A percentile compares a stretch with the other conserved stretches of the same genome.
Evolutionary conservation across 2,113 vertebrate species (phyloP).

Genomic region (Gasterosteus aculeatus): DNA sequence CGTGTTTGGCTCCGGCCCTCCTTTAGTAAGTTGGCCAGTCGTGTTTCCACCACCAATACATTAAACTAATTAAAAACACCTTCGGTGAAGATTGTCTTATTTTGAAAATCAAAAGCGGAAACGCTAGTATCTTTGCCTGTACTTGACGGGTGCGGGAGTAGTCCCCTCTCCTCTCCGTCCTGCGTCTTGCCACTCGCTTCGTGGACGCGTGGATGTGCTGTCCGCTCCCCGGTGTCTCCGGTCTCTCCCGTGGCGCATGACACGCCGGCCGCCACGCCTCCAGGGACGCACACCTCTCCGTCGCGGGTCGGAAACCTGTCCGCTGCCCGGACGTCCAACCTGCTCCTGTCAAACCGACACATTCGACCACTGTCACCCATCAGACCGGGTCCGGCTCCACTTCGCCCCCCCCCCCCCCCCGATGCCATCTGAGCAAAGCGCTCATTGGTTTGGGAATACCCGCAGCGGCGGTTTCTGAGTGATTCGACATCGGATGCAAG

Average conservation of each 20-base stretch:
- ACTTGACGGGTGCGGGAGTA: slow-evolving; percentile 41
- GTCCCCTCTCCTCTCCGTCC: slow-evolving; percentile 38
- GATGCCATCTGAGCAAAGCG: slow-evolving; percentile 33
- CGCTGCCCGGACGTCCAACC: slow-evolving; percentile 14
- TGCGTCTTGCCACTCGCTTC: slow-evolving; percentile 36
- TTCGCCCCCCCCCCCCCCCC: slow-evolving; percentile 5
- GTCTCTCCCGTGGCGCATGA: slow-evolving; percentile 43
- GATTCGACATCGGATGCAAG: slow-evolving; percentile 55
- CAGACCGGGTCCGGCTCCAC: slow-evolving; percentile 40
- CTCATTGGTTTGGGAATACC: slow-evolving; percentile 41
- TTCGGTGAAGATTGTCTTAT: slow-evolving; percentile 18
- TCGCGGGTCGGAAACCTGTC: slow-evolving; percentile 12
- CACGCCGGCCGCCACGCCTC: slow-evolving; percentile 59
- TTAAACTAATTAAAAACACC: not conserved
- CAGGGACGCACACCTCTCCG: slow-evolving; percentile 40
- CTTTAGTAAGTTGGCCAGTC: too few species aligned
- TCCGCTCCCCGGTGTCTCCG: slow-evolving; percentile 42
- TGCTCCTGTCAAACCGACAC: not conserved
- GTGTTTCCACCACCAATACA: too few species aligned
- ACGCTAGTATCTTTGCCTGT: rapidly evolving
- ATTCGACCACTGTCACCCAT: slow-evolving; percentile 4
- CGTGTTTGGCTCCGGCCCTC: not conserved
- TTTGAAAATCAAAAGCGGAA: slow-evolving; percentile 51
- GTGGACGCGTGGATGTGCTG: slow-evolving; percentile 54
- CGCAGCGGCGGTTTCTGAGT: slow-evolving; percentile 26